These are phyloP conservation scores for Glareola pratincola DNA, from an alignment of 2,113 vertebrate species.

Conservation along the genomic window DNA sequence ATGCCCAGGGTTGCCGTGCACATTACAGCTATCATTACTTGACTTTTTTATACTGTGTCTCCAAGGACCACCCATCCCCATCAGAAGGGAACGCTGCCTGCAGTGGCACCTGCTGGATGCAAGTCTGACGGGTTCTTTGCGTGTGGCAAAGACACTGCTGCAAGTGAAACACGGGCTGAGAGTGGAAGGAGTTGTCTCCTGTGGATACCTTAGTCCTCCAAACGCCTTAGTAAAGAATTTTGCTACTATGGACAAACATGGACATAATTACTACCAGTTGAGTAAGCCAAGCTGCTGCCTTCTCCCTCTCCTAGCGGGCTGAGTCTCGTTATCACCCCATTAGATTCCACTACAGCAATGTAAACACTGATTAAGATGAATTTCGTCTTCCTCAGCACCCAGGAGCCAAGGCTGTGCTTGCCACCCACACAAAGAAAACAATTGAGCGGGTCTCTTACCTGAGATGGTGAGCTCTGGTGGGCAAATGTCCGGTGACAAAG, in stretches of 20 bases:
- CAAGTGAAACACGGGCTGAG: not conserved
- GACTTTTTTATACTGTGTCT: not conserved
- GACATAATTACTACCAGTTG: not conserved
- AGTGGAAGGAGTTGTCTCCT: not conserved
- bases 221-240: not conserved
- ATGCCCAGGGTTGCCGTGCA: not conserved
- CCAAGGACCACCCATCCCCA: not conserved
- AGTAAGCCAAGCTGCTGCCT: not conserved
- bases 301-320: not conserved
- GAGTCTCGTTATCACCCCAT: not conserved
- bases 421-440: not conserved
- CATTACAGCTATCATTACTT: not conserved
- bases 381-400: not conserved
- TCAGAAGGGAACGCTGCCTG: not conserved
- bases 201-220: not conserved
- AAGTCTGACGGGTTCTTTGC: not conserved
- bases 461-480: conserved; percentile 80
- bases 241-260: not conserved
- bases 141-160: not conserved
- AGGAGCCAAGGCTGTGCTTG: not conserved
- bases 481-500: conserved; percentile 79
- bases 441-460: conserved; percentile 53
- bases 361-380: not conserved
- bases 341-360: not conserved
- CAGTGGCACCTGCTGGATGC: not conserved